Base-by-base conservation (phyloP, 2,113 vertebrate species). In the Paracyprichromis sp. region DNA sequence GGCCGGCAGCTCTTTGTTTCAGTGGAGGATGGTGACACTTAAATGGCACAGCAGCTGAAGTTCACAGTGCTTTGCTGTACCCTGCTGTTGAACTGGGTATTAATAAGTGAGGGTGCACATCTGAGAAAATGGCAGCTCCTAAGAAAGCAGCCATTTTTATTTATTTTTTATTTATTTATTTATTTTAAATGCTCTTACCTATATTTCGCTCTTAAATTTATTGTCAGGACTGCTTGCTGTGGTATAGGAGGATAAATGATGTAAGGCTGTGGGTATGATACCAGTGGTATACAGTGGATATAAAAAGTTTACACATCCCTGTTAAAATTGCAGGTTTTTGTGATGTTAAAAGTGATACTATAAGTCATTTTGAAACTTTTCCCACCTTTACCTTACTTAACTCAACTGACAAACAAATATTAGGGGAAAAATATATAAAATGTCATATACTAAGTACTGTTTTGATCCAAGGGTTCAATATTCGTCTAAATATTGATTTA, bases 101-200 rank as follows among this genome's bases (percentile, higher is more conserved):
- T 50, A 54, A 61, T 81, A 61, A 71, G 66, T 24, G 83, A 81
- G 82, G n/a, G 29, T 76, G 79, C 7, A 13, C 80, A 56, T 84
- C 31, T 84, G 83, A 94, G 86, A 93, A 94, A 94, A 94, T 92
- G 93, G 92, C 88, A 89, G 82, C 88, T 53, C 85, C 63, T 85
- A 45, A 83, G 83, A 90, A 89, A 80, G 82, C 82, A 84, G 61
- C 10, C 61, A 56, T 85, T 69, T 14, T 54, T 59, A 17, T 85
- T 57, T 38, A 11, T 11, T 59, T 59, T 16, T 40, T 38, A 10
- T 14, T 54, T 59, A 17, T 85, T 57, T 59, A 5, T 3, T 16
- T 61, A 11, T 54, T 4, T 61, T 12, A 5, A 19, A 40, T 87
- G 73, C 43, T 76, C 6, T 7, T 26, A 80, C 82, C 66, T 83